Conservation (phyloP, 2,797 vertebrate species). For the Pampus argenteus region DNA sequence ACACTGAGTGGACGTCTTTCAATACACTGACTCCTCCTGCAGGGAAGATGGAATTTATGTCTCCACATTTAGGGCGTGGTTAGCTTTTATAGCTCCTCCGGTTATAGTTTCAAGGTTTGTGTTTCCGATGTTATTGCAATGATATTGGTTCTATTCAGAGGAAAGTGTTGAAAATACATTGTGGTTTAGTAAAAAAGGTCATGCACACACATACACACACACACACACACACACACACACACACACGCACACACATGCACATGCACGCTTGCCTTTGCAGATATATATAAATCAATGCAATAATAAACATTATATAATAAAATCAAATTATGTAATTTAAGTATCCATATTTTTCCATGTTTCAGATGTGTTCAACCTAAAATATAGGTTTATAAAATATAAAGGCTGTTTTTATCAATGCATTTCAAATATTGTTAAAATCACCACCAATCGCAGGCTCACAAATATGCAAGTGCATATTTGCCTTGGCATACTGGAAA, state of each 20-base stretch:
- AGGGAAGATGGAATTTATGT: slow-evolving; percentile 73
- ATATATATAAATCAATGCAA: slow-evolving; percentile 19
- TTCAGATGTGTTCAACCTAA: slow-evolving; percentile 7
- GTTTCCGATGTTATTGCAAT: slow-evolving; percentile 50
- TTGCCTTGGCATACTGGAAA: not conserved
- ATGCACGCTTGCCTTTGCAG: slow-evolving; percentile 2
- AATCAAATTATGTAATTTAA: slow-evolving; percentile 1
- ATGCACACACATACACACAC: not conserved
- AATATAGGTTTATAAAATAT: too few relatives aligned
- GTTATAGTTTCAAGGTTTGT: slow-evolving; percentile 69
- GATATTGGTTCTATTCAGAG: slow-evolving; percentile 45
- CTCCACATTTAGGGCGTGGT: slow-evolving; percentile 70
- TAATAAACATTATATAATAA: not conserved
- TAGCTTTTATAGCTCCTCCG: slow-evolving; percentile 69
- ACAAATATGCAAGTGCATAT: slow-evolving; percentile 11
- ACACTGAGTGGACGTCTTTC: slow-evolving; percentile 62
- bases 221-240: accelerated
- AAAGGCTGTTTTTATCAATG: not conserved
- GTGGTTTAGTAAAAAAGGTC: slow-evolving; percentile 21
- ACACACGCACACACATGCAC: not conserved
- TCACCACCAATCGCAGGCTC: not conserved
- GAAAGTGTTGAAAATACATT: slow-evolving; percentile 21
- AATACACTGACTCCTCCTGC: slow-evolving; percentile 59
- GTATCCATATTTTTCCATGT: not conserved
- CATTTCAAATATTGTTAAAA: slow-evolving; percentile 12